These are phyloP conservation scores for Strigamia transsilvanica DNA, from an alignment of 2,888 invertebrate species.

Conservation along the genomic window DNA sequence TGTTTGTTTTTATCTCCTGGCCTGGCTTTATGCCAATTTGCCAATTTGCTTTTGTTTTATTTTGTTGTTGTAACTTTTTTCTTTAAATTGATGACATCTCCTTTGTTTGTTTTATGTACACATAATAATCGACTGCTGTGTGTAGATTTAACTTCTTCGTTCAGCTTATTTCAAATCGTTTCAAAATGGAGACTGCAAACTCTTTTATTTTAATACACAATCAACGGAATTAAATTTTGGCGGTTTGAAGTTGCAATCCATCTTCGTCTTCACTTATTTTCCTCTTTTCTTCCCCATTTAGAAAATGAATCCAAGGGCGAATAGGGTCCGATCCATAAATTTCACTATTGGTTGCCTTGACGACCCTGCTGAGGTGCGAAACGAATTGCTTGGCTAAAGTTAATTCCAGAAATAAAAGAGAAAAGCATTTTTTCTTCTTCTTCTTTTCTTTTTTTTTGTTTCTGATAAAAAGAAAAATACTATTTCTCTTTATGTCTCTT, in stretches of 20 bases:
- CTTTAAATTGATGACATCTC: background rate
- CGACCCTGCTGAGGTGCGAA: conserved; percentile 43
- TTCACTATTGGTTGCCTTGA: conserved; percentile 49
- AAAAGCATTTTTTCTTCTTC: background rate
- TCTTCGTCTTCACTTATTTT: conserved; percentile 40
- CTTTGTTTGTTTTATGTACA: background rate
- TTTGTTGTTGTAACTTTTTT: background rate
- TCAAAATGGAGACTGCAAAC: background rate
- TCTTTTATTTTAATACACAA: conserved; percentile 39
- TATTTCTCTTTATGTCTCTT: no score
- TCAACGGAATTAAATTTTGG: conserved; percentile 39
- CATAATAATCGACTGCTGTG: no score
- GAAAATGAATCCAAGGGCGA: conserved; percentile 48
- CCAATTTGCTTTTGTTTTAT: conserved; percentile 5
- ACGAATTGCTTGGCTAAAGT: conserved; percentile 47
- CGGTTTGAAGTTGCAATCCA: conserved; percentile 43
- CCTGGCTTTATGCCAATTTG: conserved; percentile 18
- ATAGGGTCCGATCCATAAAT: conserved; percentile 48
- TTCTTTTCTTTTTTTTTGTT: background rate
- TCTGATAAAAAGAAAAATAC: background rate
- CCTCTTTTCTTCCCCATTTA: conserved; percentile 35
- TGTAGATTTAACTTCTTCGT: no score
- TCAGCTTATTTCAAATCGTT: background rate
- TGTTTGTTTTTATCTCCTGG: conserved; percentile 22
- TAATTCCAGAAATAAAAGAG: conserved; percentile 45